Evolutionary conservation across 1,140 invertebrate species (phyloP).

Genomic region (Paraescarpia echinospica): DNA sequence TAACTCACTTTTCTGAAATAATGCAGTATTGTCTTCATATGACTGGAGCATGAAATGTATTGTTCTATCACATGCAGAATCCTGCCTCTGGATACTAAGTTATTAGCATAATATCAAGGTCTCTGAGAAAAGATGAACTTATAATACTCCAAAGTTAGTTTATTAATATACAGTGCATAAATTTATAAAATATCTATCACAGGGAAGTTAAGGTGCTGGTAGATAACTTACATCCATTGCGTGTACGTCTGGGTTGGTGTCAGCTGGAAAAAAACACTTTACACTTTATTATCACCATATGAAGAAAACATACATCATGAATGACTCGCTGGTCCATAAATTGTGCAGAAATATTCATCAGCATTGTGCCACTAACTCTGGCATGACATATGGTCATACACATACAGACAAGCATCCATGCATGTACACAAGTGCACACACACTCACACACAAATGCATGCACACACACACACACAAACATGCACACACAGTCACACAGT

Average conservation of each 20-base stretch:
- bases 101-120: not conserved
- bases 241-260: slow-evolving; percentile 46
- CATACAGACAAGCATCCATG: not conserved
- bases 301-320: not conserved
- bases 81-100: not conserved
- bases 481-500: not conserved
- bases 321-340: not conserved
- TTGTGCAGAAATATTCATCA: slow-evolving; percentile 16
- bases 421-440: too few relatives aligned
- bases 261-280: slow-evolving; percentile 38
- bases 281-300: not conserved
- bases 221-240: slow-evolving; percentile 42
- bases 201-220: too few relatives aligned
- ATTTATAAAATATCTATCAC: too few relatives aligned
- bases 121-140: too few relatives aligned
- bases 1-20: slow-evolving; percentile 44
- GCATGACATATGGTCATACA: not conserved
- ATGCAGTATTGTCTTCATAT: slow-evolving; percentile 4
- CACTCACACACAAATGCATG: not conserved
- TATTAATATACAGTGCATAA: too few relatives aligned
- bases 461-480: slow-evolving; percentile 15
- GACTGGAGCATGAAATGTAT: not conserved
- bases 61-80: not conserved
- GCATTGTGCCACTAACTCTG: not conserved
- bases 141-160: too few relatives aligned